Percentiles rank a stretch among this genome's conserved stretches.
Conservation (phyloP, 2,113 vertebrate genomes). For the Heterotis niloticus region DNA sequence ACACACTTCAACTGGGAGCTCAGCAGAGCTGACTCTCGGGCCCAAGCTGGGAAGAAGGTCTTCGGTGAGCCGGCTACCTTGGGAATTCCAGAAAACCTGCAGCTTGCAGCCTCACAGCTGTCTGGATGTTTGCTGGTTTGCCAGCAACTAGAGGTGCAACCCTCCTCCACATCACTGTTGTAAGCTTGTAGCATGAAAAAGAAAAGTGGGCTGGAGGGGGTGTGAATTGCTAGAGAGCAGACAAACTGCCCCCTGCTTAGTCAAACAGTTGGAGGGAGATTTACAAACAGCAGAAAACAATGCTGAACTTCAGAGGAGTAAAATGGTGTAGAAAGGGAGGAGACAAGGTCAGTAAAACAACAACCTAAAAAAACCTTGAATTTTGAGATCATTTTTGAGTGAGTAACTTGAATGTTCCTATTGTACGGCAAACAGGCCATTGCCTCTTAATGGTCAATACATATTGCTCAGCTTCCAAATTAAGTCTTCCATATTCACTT, state of each 20-base stretch:
- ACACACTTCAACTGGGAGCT: too few relatives aligned
- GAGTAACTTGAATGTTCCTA: not conserved
- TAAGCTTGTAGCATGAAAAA: too few relatives aligned
- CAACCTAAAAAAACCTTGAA: not conserved
- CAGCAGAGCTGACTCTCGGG: too few relatives aligned
- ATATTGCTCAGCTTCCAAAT: not conserved
- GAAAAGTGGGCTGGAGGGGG: not conserved
- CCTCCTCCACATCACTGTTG: too few relatives aligned
- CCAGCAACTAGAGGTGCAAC: too few relatives aligned
- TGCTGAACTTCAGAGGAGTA: too few relatives aligned
- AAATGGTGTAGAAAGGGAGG: not conserved
- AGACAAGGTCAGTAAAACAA: not conserved
- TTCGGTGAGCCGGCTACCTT: too few relatives aligned
- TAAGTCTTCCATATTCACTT: slow-evolving; percentile 15
- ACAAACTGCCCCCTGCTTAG: not conserved
- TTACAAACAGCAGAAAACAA: not conserved
- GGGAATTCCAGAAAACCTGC: too few relatives aligned
- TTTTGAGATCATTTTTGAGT: not conserved
- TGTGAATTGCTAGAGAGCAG: too few relatives aligned
- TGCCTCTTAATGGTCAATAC: not conserved
- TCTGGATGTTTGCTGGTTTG: too few relatives aligned
- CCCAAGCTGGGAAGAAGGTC: too few relatives aligned
- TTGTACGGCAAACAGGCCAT: not conserved
- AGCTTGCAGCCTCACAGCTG: too few relatives aligned
- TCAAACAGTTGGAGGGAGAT: not conserved